Evolutionary conservation across 2,888 invertebrate species (phyloP).

Genomic region (Neria commutata): DNA sequence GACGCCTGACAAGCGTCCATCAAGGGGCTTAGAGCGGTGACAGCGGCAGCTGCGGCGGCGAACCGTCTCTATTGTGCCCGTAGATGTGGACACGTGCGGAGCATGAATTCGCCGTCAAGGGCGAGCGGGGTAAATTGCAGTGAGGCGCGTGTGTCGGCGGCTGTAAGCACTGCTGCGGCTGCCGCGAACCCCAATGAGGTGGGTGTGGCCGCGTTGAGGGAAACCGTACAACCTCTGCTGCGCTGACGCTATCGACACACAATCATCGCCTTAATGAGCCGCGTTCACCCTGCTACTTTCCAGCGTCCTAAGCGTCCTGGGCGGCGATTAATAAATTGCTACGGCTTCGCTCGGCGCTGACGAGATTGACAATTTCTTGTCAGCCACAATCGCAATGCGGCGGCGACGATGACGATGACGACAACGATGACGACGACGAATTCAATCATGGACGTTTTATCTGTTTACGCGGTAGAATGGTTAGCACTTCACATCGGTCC

Average conservation of each 20-base stretch:
- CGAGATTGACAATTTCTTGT: constrained; percentile 1
- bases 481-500: constrained; percentile 5
- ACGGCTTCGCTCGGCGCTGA: neutral
- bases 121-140: no score
- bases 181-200: neutral
- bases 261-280: neutral
- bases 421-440: no score
- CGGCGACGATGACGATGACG: no score
- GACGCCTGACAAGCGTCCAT: constrained; percentile 19
- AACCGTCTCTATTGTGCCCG: no score
- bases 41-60: constrained; percentile 17
- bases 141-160: neutral
- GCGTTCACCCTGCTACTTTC: neutral
- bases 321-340: neutral
- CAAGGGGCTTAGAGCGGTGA: constrained; percentile 22
- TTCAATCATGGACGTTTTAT: neutral
- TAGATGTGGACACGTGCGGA: no score
- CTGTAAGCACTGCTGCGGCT: neutral
- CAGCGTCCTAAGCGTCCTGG: neutral
- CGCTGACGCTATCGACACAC: neutral
- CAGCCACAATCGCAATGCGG: no score
- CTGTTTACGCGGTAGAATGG: constrained; percentile 24
- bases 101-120: no score
- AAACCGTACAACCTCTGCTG: neutral
- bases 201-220: neutral